phyloP scores from a whole-genome alignment of 2,888 invertebrate species.

The Clanis bilineata region DNA sequence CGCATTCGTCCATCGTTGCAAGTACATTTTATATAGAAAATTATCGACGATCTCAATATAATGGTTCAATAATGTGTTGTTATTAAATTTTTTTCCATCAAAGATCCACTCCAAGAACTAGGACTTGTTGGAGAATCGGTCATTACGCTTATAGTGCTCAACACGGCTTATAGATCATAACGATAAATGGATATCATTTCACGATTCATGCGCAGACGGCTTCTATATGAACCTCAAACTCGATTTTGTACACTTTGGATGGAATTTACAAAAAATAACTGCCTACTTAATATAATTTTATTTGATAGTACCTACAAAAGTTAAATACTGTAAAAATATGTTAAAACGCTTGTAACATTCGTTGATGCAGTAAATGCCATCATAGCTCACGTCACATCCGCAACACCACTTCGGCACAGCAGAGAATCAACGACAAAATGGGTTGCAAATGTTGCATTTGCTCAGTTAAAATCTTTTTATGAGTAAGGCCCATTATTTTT shows the following conservation, averaged over 20 bases:
- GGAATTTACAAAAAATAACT: background rate
- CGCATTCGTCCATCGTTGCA: background rate
- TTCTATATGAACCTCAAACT: slow-evolving; percentile 2
- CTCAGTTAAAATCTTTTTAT: too few species aligned
- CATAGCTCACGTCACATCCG: too few species aligned
- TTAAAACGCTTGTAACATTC: too few species aligned
- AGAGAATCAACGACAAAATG: too few species aligned
- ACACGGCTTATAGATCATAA: slow-evolving; percentile 21
- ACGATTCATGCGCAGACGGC: slow-evolving; percentile 20
- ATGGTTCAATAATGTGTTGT: slow-evolving; percentile 22
- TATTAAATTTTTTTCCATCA: slow-evolving; percentile 29
- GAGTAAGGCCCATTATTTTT: too few species aligned
- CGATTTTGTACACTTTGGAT: background rate
- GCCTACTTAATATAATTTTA: background rate
- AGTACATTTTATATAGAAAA: background rate
- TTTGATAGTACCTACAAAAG: background rate
- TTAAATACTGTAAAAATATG: too few species aligned
- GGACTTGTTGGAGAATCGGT: slow-evolving; percentile 57
- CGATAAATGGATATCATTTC: slow-evolving; percentile 16
- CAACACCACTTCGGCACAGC: too few species aligned
- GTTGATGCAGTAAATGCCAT: too few species aligned
- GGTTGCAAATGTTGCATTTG: too few species aligned
- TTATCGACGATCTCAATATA: background rate
- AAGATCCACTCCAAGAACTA: slow-evolving; percentile 56
- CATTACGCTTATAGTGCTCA: slow-evolving; percentile 25